phyloP scores from a whole-genome alignment of 2,888 invertebrate species.

The Lochmaea crataegi region DNA sequence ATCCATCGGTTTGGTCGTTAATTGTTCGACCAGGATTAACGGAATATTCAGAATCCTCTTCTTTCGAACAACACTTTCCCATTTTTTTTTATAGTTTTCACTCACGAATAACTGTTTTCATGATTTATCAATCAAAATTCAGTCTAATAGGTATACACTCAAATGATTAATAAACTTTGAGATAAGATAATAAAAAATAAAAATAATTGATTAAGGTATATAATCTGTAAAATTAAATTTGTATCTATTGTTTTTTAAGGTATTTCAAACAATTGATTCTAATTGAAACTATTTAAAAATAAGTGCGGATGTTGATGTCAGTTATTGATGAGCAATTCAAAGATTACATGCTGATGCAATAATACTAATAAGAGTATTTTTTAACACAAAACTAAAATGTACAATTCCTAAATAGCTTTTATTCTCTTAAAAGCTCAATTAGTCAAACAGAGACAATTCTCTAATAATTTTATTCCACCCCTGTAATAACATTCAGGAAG shows the following conservation, averaged over 20 bases:
- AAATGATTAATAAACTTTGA: background rate
- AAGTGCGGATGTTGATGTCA: background rate
- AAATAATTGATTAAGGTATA: slow-evolving; percentile 1
- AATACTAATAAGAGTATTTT: no score
- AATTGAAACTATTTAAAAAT: background rate
- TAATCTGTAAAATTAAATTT: background rate
- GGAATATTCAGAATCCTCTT: background rate
- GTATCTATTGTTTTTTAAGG: slow-evolving; percentile 6
- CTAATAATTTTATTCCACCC: no score
- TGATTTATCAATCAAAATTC: background rate
- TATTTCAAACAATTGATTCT: background rate
- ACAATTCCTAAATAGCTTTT: no score
- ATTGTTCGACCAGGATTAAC: background rate
- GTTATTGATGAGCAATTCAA: no score
- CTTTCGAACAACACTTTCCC: slow-evolving; percentile 33
- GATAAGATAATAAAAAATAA: slow-evolving; percentile 16
- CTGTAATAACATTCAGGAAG: no score
- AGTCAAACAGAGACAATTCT: no score
- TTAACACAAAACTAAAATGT: no score
- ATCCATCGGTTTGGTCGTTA: background rate
- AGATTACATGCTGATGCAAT: no score
- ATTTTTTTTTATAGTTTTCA: slow-evolving; percentile 19
- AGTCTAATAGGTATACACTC: background rate
- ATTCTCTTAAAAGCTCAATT: no score
- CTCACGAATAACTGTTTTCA: background rate